Base-by-base conservation (phyloP, 2,888 invertebrate species). In the Philaethria dido region DNA sequence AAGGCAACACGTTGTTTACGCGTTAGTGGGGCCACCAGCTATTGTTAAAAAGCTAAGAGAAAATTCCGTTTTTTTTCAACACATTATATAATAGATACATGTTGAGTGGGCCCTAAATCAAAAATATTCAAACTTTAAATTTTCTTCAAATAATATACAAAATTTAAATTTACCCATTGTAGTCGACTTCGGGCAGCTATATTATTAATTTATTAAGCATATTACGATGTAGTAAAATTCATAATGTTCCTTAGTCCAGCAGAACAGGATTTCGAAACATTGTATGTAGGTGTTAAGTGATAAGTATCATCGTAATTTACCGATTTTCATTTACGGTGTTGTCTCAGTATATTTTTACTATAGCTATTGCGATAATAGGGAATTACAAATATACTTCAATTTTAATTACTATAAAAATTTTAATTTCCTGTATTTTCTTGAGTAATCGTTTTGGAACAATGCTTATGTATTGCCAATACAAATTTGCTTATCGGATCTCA, bases 281-380 rank as follows among this genome's bases (percentile, higher is more conserved):
- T 57, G 57, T 57, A 57, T 22, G 25, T 42, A 57, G 57, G 57
- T 57, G 57, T 57, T 57, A 57, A 57, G 16, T 42, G 57, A 42
- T 57, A 57, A 57, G 57, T 42, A 57, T 25, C 57, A 22, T 42
- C 57, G 42, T 57, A 57, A 57, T 57, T 57, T 57, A 57, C 39
- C 42, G 57, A 42, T 57, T 42, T 57, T 57, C 22, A 57, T 57
- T 57, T 57, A 25, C 18, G 54, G 39, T 45, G 47, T 47, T 55
- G 54, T 39, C 20, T 44, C 11, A 52, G 8, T 42, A 54, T 29
- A 29, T 16, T 29, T 20, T 54, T 18, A 25, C 29, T n/a, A 45
- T 29, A 29, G 16, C 29, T n/a, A 29, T 47, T 33, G 3, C 20
- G 13, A 54, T 13, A 11, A 29, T 44, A 39, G 14, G 3, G 25